Evolutionary conservation across 30 jellyfish, hydroid and myxozoan species (phyloP), one percentile per base, ranked within the genome.

Genomic region (Sanderia malayensis): DNA sequence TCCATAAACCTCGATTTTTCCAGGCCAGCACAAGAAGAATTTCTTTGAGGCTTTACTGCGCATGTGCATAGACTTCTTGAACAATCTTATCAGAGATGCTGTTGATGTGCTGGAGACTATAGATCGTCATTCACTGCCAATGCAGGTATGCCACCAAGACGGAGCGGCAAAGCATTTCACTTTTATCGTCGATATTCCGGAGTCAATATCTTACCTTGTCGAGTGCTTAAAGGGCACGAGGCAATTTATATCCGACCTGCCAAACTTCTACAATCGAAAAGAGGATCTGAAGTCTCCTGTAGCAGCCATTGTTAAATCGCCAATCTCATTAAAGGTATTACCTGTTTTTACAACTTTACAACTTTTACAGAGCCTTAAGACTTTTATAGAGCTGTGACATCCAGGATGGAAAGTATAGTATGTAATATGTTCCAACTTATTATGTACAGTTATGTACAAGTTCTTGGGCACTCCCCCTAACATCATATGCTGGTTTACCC

Each of bases 11-110:
- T n/a, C n/a, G n/a, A n/a, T n/a, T n/a, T n/a, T n/a, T n/a, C n/a
- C n/a, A 92, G 98, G 94, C 21, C 81, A 84, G 55, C 98, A 83
- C 84, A 85, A 83, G 84, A 70, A 83, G 61, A 81, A 71, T 72
- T 92, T 92, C 62, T 92, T 84, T 47, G 94, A 84, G 63, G 74
- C 93, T 2, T 66, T 92, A 19, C 88, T 92, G 41, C 70, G 77
- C 20, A 24, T 92, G 85, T 71, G 95, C 8, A 41, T 79, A 19
- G 82, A 71, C 74, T 92, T 75, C 60, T 52, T 85, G 45, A 92
- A 80, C 74, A 52, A 77, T 27, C 88, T 92, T 2, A 64, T 92
- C 2, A 78, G 72, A 76, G 98, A 89, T 75, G 97, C 92, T 15
- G 47, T 74, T 18, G 73, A 46, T 21, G 95, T 89, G 11, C 31